These are phyloP conservation scores for Drosophila asahinai DNA, from an alignment of 1,140 invertebrate species.

Conservation along the genomic window DNA sequence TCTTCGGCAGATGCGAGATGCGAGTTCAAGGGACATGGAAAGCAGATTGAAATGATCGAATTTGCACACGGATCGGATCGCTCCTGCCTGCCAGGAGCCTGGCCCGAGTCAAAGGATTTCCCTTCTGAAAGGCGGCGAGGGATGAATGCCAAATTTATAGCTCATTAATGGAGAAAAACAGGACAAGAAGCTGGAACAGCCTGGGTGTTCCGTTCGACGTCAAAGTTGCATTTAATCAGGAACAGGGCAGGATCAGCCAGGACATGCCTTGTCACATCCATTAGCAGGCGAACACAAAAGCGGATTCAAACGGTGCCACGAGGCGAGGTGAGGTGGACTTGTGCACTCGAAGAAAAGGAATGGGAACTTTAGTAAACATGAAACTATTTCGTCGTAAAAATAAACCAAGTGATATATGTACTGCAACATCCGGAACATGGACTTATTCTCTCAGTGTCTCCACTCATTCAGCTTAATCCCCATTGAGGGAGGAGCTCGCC, in stretches of 20 bases:
- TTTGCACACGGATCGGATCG: constrained; percentile 62
- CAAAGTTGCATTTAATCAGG: constrained; percentile 75
- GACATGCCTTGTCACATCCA: constrained; percentile 37
- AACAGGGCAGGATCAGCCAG: constrained; percentile 37
- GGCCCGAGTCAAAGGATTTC: constrained; percentile 57
- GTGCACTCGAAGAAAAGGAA: constrained; percentile 1
- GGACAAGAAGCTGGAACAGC: constrained; percentile 4
- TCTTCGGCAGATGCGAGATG: constrained; percentile 56
- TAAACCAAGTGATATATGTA: too few relatives aligned
- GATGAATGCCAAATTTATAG: constrained; percentile 47
- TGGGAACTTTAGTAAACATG: background rate
- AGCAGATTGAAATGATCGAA: constrained; percentile 60
- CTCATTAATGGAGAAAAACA: constrained; percentile 32
- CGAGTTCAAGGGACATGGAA: constrained; percentile 18
- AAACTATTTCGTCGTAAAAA: background rate
- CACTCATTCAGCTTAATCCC: constrained; percentile 59
- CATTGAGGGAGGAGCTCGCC: constrained; percentile 1
- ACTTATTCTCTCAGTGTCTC: constrained; percentile 21
- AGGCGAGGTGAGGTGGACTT: background rate
- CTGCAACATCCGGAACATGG: background rate
- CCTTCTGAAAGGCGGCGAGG: constrained; percentile 3
- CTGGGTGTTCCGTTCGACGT: constrained; percentile 63
- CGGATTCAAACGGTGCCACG: constrained; percentile 1
- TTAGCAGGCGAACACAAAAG: constrained; percentile 45
- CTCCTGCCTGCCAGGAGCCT: constrained; percentile 4